Conservation (phyloP, 2,797 vertebrate species). For the Centroberyx gerrardi region DNA sequence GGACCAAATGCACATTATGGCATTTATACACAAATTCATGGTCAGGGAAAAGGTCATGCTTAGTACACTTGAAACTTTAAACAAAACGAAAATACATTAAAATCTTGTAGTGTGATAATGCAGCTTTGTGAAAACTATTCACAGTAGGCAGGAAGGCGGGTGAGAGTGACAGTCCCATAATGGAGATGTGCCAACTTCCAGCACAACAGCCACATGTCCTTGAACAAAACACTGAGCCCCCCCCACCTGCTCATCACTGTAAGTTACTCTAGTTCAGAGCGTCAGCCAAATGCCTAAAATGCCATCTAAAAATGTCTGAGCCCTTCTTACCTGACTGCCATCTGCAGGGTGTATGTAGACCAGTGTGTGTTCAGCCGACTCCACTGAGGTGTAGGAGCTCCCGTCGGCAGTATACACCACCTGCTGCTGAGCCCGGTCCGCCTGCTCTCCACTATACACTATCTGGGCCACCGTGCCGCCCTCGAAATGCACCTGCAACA, state of each 20-base stretch:
- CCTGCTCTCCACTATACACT: slow-evolving; percentile 94
- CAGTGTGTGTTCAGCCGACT: slow-evolving; percentile 95
- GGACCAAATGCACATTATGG: background rate
- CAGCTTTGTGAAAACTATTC: too few species aligned
- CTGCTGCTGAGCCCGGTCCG: slow-evolving; percentile 91
- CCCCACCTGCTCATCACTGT: background rate
- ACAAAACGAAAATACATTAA: too few species aligned
- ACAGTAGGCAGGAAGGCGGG: too few species aligned
- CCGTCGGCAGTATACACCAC: slow-evolving; percentile 96
- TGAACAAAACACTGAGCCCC: too few species aligned
- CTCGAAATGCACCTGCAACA: slow-evolving; percentile 94
- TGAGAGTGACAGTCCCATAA: too few species aligned
- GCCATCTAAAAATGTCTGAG: background rate
- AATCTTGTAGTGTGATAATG: too few species aligned
- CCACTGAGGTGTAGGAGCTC: slow-evolving; percentile 95
- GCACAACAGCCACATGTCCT: background rate
- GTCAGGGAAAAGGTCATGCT: too few species aligned
- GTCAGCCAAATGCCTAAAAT: background rate
- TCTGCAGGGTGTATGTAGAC: slow-evolving; percentile 99
- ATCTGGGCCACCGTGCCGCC: slow-evolving; percentile 94
- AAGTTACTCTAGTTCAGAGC: too few species aligned
- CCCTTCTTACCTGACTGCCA: slow-evolving; percentile 91
- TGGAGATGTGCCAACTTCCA: background rate
- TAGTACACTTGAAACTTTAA: too few species aligned
- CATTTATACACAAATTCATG: background rate